Evolutionary conservation across 1,140 invertebrate species (phyloP).

Genomic region (Drosophila ficusphila): DNA sequence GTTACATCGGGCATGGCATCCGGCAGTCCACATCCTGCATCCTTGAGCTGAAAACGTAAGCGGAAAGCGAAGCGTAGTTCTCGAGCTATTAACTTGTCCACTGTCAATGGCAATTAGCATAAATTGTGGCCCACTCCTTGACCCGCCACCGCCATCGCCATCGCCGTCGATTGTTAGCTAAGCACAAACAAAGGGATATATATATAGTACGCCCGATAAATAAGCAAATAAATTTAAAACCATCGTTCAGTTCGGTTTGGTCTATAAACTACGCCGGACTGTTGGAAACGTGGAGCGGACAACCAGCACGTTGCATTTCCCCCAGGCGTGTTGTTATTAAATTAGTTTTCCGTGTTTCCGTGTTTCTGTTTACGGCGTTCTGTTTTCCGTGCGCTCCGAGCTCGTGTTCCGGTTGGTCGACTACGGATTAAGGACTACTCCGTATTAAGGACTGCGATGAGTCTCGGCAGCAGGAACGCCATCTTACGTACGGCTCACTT

Average conservation of each 20-base stretch:
- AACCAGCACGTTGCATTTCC: slow-evolving; percentile 22
- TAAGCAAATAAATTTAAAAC: slow-evolving; percentile 72
- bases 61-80: slow-evolving; percentile 40
- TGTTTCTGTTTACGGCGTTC: not conserved
- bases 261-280: slow-evolving; percentile 53
- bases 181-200: slow-evolving; percentile 17
- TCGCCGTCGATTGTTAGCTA: slow-evolving; percentile 3
- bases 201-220: slow-evolving; percentile 29
- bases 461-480: slow-evolving; percentile 49
- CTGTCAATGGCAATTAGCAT: slow-evolving; percentile 69
- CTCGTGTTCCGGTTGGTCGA: slow-evolving; percentile 26
- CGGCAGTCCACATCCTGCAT: slow-evolving; percentile 73
- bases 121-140: slow-evolving; percentile 42
- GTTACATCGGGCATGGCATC: slow-evolving; percentile 32
- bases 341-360: slow-evolving; percentile 65
- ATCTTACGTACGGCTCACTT: slow-evolving; percentile 62
- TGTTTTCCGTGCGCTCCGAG: not conserved
- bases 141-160: not conserved
- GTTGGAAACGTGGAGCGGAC: slow-evolving; percentile 29
- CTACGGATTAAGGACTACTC: slow-evolving; percentile 18
- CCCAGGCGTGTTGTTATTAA: slow-evolving; percentile 53
- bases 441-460: slow-evolving; percentile 10
- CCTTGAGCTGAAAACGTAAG: slow-evolving; percentile 68
- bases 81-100: slow-evolving; percentile 69
- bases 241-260: slow-evolving; percentile 52